Evolutionary conservation across 64 coral and sea anemone species (phyloP).

Genomic region (Pachyseris speciosa): DNA sequence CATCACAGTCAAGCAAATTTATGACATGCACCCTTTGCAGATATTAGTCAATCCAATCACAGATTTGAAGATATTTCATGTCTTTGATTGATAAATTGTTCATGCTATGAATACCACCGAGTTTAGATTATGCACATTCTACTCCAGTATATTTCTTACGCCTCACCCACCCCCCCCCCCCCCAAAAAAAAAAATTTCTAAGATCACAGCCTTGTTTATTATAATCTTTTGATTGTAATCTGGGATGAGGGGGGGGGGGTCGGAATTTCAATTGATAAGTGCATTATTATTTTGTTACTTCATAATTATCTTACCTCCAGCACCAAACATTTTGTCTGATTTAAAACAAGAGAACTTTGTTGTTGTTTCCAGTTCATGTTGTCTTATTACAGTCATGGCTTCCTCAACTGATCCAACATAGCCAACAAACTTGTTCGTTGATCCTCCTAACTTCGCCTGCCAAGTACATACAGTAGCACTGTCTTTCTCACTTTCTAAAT

Average conservation of each 20-base stretch:
- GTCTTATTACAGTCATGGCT: conserved; percentile 65
- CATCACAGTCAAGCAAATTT: no score
- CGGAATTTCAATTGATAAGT: no score
- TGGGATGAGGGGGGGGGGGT: no score
- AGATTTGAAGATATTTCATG: no score
- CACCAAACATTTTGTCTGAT: conserved; percentile 52
- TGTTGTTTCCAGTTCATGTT: conserved; percentile 71
- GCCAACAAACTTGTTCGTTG: conserved; percentile 33
- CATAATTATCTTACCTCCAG: not conserved
- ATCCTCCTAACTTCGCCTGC: no score
- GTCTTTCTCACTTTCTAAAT: not conserved
- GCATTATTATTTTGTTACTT: not conserved
- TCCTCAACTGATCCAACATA: conserved; percentile 63
- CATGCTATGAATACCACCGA: not conserved
- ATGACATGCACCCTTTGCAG: no score
- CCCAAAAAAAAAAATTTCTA: not conserved
- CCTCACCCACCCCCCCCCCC: not conserved
- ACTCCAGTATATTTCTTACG: not conserved
- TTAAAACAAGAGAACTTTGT: conserved; percentile 72
- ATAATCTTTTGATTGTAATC: no score
- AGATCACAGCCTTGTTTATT: not conserved
- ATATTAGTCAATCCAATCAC: no score
- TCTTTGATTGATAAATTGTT: not conserved
- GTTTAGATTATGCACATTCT: not conserved
- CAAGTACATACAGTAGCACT: conserved; percentile 1